These are phyloP conservation scores for Indri indri DNA, from an alignment of 2,113 vertebrate genomes.

Conservation along the genomic window DNA sequence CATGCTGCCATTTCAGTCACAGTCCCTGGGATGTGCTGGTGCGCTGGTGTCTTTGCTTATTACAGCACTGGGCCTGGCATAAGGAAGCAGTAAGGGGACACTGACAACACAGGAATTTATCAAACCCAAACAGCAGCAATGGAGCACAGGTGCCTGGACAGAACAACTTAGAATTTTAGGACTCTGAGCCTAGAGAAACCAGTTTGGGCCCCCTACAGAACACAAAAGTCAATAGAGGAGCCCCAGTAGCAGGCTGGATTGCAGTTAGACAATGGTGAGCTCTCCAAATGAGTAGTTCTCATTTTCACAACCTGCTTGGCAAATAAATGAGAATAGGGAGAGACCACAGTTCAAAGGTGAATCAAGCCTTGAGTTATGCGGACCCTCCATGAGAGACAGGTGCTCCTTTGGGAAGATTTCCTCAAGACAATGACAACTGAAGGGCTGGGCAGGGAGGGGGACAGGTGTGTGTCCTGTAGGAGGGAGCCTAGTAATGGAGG, in stretches of 20 bases:
- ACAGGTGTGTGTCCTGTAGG: background rate
- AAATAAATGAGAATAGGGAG: background rate
- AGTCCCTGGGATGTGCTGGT: background rate
- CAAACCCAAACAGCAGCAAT: background rate
- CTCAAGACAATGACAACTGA: background rate
- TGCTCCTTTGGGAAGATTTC: background rate
- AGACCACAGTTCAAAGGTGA: background rate
- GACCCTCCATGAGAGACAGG: background rate
- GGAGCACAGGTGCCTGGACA: background rate
- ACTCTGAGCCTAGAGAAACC: background rate
- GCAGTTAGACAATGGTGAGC: background rate
- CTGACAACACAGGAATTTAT: background rate
- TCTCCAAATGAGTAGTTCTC: conserved; percentile 20
- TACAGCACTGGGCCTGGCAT: background rate
- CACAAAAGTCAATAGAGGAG: background rate
- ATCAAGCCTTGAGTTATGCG: background rate
- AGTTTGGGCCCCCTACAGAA: background rate
- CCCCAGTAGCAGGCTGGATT: background rate
- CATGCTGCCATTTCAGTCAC: background rate
- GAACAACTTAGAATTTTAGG: background rate
- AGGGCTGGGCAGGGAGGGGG: background rate
- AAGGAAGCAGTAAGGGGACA: background rate
- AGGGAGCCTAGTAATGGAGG: background rate
- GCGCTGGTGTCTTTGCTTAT: background rate
- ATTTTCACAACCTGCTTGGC: conserved; percentile 3